Base-by-base conservation (phyloP, 2,113 vertebrate species). In the Acinonyx jubatus region DNA sequence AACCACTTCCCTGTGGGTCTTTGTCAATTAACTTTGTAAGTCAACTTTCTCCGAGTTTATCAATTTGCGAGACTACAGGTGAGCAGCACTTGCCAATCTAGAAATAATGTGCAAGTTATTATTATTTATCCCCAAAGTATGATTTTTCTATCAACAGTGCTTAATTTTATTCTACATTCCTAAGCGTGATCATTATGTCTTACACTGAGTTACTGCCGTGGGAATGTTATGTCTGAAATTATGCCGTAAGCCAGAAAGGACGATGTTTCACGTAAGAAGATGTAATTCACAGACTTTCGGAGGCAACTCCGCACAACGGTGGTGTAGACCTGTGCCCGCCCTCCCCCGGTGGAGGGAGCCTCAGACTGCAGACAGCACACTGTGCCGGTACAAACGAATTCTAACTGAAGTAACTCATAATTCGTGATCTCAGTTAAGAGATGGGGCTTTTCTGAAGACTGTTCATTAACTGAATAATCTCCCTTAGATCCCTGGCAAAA, bases 101-200 rank as follows among this genome's bases (percentile, higher is more conserved):
- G 29, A 96, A 96, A 85, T 45, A 61, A 97, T 18, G 45, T 71
- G 25, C n/a, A 89, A 91, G 89, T 66, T 79, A 88, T 50, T 92
- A 79, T 38, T 41, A 81, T 79, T 92, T 91, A 61, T 57, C 57
- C 33, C 68, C 45, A 68, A 80, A 31, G 45, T 16, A 81, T 61
- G 31, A 61, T 52, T 96, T 91, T 93, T 79, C 82, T 89, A 71
- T 36, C 88, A 94, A 92, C 1, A n/a, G 36, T 61, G 8, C n/a
- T 88, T 94, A 63, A 80, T 79, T 91, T 86, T 88, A 41, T 76
- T 48, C 81, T 74, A 4, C 11, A 88, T 78, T 81, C 79, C 86
- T 71, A 81, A 97, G 68, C 36, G 13, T 33, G 71, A 92, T 68
- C 31, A 55, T 52, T 81, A 74, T 29, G 23, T 48, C 76, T 36